phyloP scores from a whole-genome alignment of 2,888 invertebrate genomes.

The Brachypalpus laphriformis region DNA sequence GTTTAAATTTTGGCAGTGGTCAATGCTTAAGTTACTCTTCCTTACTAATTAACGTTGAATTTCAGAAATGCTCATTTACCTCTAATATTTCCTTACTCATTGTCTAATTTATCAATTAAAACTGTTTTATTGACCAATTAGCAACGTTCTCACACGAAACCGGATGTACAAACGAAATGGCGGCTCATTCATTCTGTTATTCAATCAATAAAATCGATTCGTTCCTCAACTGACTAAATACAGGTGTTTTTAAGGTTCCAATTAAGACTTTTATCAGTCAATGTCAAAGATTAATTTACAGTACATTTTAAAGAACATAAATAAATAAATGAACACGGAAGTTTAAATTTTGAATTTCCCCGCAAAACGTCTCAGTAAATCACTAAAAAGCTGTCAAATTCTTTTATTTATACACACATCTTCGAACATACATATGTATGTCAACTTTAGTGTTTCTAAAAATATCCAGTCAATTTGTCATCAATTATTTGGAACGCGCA shows the following conservation, averaged over 20 bases:
- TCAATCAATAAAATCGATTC: background rate
- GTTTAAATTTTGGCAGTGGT: too few relatives aligned
- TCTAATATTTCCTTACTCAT: background rate
- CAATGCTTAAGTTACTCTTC: too few relatives aligned
- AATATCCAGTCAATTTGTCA: background rate
- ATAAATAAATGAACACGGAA: conserved; percentile 11
- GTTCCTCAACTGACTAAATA: background rate
- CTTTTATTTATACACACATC: too few relatives aligned
- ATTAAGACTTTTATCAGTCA: background rate
- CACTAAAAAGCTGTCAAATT: background rate
- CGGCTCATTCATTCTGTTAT: background rate
- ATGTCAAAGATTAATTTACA: background rate
- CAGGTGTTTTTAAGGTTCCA: conserved; percentile 1
- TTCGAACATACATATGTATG: background rate
- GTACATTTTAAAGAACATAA: too few relatives aligned
- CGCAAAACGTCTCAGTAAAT: background rate
- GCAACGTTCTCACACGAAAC: background rate
- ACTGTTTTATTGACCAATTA: background rate
- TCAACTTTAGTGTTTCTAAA: conserved; percentile 1
- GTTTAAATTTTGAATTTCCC: background rate
- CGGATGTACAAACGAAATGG: background rate
- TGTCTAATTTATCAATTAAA: background rate
- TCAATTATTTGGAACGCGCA: background rate
- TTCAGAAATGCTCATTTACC: background rate
- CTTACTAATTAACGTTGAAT: too few relatives aligned